Conservation (phyloP, 2,888 invertebrate species). For the Archips crataeganus region DNA sequence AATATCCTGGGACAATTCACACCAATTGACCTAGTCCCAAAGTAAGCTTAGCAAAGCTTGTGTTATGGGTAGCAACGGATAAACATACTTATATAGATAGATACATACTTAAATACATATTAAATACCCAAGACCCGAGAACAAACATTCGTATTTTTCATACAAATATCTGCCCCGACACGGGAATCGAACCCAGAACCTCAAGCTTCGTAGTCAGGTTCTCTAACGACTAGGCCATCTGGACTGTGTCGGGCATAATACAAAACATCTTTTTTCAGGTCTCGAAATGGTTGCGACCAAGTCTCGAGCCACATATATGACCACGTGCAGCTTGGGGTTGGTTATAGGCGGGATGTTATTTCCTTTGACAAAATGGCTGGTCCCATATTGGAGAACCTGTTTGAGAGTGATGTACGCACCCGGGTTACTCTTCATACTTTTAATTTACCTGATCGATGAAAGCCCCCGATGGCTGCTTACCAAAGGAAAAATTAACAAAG, state of each 20-base stretch:
- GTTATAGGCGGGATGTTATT: slow-evolving; percentile 58
- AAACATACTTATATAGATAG: too few relatives aligned
- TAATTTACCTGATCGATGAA: slow-evolving; percentile 89
- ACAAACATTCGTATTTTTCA: too few relatives aligned
- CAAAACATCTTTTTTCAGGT: slow-evolving; percentile 56
- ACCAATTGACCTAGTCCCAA: too few relatives aligned
- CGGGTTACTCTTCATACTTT: slow-evolving; percentile 87
- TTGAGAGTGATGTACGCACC: slow-evolving; percentile 89
- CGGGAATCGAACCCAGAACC: too few relatives aligned
- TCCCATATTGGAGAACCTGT: slow-evolving; percentile 89
- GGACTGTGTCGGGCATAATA: background rate
- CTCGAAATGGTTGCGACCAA: slow-evolving; percentile 71
- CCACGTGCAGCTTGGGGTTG: slow-evolving; percentile 53
- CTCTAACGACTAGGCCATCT: too few relatives aligned
- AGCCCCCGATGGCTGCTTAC: slow-evolving; percentile 92
- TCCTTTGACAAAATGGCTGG: slow-evolving; percentile 63
- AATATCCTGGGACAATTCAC: too few relatives aligned
- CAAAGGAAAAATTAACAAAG: slow-evolving; percentile 88
- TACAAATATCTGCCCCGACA: too few relatives aligned
- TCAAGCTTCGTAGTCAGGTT: too few relatives aligned
- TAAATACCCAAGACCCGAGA: too few relatives aligned
- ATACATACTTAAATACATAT: too few relatives aligned
- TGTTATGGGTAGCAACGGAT: too few relatives aligned
- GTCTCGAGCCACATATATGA: slow-evolving; percentile 63
- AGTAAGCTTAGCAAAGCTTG: too few relatives aligned